Evolutionary conservation across 2,113 vertebrate species (phyloP).

Genomic region (Nymphicus hollandicus): DNA sequence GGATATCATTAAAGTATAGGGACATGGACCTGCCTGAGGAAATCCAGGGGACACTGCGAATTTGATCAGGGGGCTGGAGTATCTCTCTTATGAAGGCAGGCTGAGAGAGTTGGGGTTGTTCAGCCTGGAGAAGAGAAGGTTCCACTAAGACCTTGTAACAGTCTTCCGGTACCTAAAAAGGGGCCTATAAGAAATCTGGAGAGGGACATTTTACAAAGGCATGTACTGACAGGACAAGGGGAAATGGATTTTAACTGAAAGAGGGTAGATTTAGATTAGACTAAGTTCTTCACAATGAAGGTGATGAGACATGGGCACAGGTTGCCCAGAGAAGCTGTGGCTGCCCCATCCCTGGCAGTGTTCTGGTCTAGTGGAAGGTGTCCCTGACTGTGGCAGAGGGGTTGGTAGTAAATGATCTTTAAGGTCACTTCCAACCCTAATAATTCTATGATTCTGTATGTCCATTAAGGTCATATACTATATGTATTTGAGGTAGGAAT

Average conservation of each 20-base stretch:
- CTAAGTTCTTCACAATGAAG: neutral
- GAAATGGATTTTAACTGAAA: neutral
- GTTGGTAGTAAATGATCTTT: neutral
- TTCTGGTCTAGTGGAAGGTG: neutral
- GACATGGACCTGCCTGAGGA: neutral
- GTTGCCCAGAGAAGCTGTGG: neutral
- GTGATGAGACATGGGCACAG: neutral
- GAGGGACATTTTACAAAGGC: neutral
- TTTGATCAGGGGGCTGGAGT: neutral
- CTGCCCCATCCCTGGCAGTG: neutral
- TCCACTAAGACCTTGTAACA: neutral
- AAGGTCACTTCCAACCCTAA: neutral
- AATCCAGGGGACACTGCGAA: neutral
- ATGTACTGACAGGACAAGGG: neutral
- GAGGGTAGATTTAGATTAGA: neutral
- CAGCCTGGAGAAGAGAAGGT: neutral
- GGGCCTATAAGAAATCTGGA: neutral
- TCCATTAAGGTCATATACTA: neutral
- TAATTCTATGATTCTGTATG: neutral
- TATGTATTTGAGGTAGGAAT: neutral
- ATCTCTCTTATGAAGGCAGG: neutral
- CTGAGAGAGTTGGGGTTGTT: neutral
- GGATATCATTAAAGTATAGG: neutral
- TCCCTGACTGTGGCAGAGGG: neutral
- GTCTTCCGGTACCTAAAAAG: neutral